phyloP scores from a whole-genome alignment of 2,888 invertebrate species.

The Synergus japonicus region DNA sequence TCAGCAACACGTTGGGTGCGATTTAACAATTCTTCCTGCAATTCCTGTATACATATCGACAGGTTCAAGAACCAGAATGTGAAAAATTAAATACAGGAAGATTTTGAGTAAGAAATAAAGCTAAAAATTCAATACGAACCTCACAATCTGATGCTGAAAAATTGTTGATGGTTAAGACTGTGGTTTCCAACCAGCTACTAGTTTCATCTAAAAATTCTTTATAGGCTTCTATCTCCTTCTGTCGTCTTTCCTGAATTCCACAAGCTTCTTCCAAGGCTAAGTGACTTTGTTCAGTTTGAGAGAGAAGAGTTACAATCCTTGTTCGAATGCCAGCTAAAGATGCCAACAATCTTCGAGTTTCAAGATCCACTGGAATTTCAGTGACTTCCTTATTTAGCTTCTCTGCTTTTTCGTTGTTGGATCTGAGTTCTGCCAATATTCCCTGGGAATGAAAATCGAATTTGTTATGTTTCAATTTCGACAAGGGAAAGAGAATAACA shows the following conservation, averaged over 20 bases:
- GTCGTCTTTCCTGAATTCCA: slow-evolving; percentile 79
- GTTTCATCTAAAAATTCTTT: slow-evolving; percentile 71
- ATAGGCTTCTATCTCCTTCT: slow-evolving; percentile 78
- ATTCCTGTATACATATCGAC: slow-evolving; percentile 61
- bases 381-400: slow-evolving; percentile 83
- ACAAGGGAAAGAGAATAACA: not conserved
- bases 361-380: slow-evolving; percentile 83
- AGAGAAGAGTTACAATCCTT: slow-evolving; percentile 83
- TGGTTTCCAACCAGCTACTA: slow-evolving; percentile 68
- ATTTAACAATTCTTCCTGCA: slow-evolving; percentile 69
- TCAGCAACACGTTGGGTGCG: slow-evolving; percentile 68
- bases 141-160: slow-evolving; percentile 53
- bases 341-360: slow-evolving; percentile 80
- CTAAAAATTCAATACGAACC: slow-evolving; percentile 46
- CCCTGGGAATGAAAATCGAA: slow-evolving; percentile 79
- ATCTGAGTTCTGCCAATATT: slow-evolving; percentile 84
- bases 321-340: slow-evolving; percentile 82
- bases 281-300: slow-evolving; percentile 85
- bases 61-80: not conserved
- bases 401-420: slow-evolving; percentile 83
- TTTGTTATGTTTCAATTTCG: not conserved
- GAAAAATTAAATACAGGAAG: not conserved
- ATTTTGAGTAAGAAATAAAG: not conserved
- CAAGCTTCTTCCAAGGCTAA: slow-evolving; percentile 79
- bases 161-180: slow-evolving; percentile 62